These are phyloP conservation scores for Talpa occidentalis DNA, from an alignment of 2,113 vertebrate species.

Conservation along the genomic window DNA sequence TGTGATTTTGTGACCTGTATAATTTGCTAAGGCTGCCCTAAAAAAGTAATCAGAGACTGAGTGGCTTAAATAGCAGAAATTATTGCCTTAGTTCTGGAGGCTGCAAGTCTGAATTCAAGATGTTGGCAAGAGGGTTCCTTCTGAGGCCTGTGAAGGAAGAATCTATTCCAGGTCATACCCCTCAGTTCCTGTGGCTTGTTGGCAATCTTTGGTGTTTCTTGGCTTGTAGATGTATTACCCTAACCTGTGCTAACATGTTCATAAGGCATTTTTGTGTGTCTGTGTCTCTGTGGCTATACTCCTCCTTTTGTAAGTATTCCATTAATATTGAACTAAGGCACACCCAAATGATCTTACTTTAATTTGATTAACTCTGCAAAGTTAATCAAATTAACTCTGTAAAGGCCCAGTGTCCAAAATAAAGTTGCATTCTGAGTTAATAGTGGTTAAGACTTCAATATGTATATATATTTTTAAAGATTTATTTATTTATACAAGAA, in stretches of 20 bases:
- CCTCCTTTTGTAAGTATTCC: neutral
- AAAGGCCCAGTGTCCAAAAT: neutral
- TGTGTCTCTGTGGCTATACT: neutral
- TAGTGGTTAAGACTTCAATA: neutral
- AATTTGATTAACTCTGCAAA: neutral
- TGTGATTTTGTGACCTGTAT: neutral
- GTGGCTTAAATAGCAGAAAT: neutral
- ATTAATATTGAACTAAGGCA: neutral
- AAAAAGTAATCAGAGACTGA: no score
- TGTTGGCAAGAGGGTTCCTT: neutral
- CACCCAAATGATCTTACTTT: neutral
- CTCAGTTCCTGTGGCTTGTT: neutral
- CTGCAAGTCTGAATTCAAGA: neutral
- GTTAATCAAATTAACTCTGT: neutral
- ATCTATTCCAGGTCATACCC: neutral
- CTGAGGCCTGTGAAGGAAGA: neutral
- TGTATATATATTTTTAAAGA: neutral
- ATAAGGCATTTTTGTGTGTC: neutral
- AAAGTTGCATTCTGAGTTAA: neutral
- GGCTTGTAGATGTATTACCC: neutral
- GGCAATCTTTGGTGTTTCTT: neutral
- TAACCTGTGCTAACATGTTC: neutral
- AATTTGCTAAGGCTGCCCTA: neutral
- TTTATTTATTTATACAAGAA: no score
- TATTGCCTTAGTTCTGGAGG: neutral